Evolutionary conservation across 2,113 vertebrate species (phyloP).

Genomic region (Microcebus lehilahytsara): DNA sequence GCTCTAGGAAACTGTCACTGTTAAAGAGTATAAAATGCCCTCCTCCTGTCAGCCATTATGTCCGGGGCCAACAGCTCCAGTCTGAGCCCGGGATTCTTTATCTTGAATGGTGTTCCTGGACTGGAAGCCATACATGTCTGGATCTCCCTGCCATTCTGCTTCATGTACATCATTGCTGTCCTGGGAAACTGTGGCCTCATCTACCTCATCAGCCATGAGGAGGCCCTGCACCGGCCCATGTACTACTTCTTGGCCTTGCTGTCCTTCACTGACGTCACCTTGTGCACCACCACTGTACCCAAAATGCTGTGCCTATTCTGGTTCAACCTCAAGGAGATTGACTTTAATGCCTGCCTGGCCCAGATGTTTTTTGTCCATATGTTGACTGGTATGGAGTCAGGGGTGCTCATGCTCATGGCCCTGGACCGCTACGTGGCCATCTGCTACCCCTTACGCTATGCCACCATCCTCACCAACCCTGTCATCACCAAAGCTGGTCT

Average conservation of each 20-base stretch:
- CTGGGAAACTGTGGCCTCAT: constrained; percentile 69
- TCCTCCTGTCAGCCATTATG: constrained; percentile 1
- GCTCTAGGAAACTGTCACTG: not conserved
- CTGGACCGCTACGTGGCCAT: constrained; percentile 74
- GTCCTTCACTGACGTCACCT: constrained; percentile 56
- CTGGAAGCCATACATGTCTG: constrained; percentile 62
- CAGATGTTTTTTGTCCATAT: constrained; percentile 76
- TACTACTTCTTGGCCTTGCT: constrained; percentile 69
- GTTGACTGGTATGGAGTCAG: constrained; percentile 66
- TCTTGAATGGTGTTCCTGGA: constrained; percentile 66
- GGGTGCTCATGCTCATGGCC: constrained; percentile 74
- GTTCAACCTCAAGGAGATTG: constrained; percentile 65
- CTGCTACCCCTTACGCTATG: constrained; percentile 66
- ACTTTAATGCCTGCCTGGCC: constrained; percentile 62
- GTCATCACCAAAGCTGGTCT: constrained; percentile 52
- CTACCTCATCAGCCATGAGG: constrained; percentile 61
- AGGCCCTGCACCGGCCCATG: constrained; percentile 64
- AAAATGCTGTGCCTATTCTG: constrained; percentile 72
- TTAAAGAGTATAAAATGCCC: constrained; percentile 24
- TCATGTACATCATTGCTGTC: constrained; percentile 61
- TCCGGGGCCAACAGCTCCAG: constrained; percentile 44
- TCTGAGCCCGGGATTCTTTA: constrained; percentile 21
- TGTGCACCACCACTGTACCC: constrained; percentile 52
- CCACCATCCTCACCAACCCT: constrained; percentile 59
- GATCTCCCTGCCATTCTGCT: constrained; percentile 73